Base-by-base conservation (phyloP, 2,113 vertebrate genomes). In the Oncorhynchus masou region DNA sequence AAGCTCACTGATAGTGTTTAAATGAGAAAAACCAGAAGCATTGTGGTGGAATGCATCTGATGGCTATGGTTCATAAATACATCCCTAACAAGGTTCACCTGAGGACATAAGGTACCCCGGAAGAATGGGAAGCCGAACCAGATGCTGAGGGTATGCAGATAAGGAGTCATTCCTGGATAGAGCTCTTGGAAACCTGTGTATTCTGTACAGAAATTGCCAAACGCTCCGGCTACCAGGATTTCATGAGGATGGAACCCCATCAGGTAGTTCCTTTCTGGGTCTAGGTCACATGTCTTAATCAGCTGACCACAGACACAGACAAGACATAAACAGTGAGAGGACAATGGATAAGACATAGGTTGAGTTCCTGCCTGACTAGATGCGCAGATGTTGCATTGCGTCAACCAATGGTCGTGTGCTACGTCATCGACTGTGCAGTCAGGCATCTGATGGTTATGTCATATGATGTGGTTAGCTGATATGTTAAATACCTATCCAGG, bases 211-310 rank as follows among this genome's bases (percentile, higher is more conserved):
- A 95, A 94, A 79, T 94, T 95, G 83, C 90, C 94, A 2, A 94
- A 93, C 76, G 88, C 93, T 88, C 93, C 94, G 84, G 81, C 77
- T 22, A 85, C 91, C 2, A 94, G 76, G 70, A 94, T 85, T 3
- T 94, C 94, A 22, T 94, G 93, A 66, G 94, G 94, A 70, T 94
- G 93, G 88, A 92, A 93, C 39, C 93, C 94, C 84, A 95, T 86
- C 77, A 95, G 82, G 78, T 95, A 95, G 85, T 94, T 93, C 79
- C 90, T 88, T 57, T 83, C 82, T 74, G 92, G 92, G 83, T 91
- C 91, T 88, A 95, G 81, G 81, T 94, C 89, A 1, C 81, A 80
- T 13, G 94, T 94, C 88, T 95, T 95, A 81, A 93, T 76, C 62
- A 95, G 91, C 94, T 95, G 84, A 22, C 24, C 83, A 84, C 69